phyloP scores from a whole-genome alignment of 2,113 vertebrate species.

The Eulacestoma nigropectus region DNA sequence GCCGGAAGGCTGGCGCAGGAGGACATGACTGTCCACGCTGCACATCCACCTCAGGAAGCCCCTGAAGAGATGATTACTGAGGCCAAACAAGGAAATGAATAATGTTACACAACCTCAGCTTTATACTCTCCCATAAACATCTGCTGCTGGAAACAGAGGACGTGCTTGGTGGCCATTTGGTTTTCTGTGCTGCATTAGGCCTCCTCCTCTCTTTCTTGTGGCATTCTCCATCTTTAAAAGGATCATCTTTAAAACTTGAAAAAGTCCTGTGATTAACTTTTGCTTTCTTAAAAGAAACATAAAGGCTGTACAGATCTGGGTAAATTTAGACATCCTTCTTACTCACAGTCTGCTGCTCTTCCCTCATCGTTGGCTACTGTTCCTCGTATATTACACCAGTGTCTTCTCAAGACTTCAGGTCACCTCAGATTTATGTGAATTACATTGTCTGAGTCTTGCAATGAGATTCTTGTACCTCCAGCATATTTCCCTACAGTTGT shows the following conservation, averaged over 20 bases:
- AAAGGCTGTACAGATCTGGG: not conserved
- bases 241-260: not conserved
- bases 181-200: not conserved
- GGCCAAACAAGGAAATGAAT: slow-evolving; percentile 14
- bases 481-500: not conserved
- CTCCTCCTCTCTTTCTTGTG: not conserved
- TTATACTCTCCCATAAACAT: not conserved
- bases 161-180: not conserved
- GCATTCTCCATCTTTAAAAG: not conserved
- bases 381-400: not conserved
- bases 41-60: slow-evolving; percentile 2
- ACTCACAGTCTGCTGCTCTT: not conserved
- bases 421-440: not conserved
- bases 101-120: not conserved
- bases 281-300: not conserved
- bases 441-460: not conserved
- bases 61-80: not conserved
- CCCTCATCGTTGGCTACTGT: not conserved
- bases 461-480: not conserved
- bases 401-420: not conserved
- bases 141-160: not conserved
- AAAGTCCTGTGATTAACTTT: not conserved
- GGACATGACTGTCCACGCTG: not conserved
- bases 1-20: not conserved
- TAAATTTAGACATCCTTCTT: not conserved